Evolutionary conservation across 2,113 vertebrate species (phyloP).

Genomic region (Gallinago jamesoni): DNA sequence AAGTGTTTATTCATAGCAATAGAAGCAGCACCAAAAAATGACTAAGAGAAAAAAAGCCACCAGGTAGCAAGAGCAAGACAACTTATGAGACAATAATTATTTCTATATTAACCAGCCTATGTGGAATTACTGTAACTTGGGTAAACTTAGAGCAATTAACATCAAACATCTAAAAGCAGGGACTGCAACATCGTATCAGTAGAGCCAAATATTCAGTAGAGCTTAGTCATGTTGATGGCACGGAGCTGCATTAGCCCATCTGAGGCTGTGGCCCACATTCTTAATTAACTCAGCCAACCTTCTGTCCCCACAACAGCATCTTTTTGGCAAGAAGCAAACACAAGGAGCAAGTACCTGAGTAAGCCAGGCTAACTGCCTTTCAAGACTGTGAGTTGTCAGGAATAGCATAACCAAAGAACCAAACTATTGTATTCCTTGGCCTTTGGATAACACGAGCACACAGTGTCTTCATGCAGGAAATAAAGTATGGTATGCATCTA

Average conservation of each 20-base stretch:
- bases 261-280: not conserved
- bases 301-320: not conserved
- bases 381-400: not conserved
- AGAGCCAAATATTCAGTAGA: not conserved
- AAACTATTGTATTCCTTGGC: not conserved
- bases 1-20: not conserved
- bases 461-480: not conserved
- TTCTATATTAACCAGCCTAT: not conserved
- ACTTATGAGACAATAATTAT: not conserved
- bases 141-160: not conserved
- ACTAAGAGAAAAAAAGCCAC: not conserved
- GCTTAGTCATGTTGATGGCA: not conserved
- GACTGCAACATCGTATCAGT: not conserved
- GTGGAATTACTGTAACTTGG: not conserved
- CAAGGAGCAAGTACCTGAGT: not conserved
- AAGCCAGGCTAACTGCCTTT: not conserved
- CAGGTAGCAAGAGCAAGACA: not conserved
- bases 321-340: not conserved
- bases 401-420: not conserved
- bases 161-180: not conserved
- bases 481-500: not conserved
- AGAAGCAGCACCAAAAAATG: not conserved
- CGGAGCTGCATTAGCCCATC: not conserved
- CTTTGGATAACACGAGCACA: not conserved
- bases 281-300: not conserved